These are phyloP conservation scores for Rhamphomyia laevipes DNA, from an alignment of 2,888 invertebrate genomes.

Conservation along the genomic window DNA sequence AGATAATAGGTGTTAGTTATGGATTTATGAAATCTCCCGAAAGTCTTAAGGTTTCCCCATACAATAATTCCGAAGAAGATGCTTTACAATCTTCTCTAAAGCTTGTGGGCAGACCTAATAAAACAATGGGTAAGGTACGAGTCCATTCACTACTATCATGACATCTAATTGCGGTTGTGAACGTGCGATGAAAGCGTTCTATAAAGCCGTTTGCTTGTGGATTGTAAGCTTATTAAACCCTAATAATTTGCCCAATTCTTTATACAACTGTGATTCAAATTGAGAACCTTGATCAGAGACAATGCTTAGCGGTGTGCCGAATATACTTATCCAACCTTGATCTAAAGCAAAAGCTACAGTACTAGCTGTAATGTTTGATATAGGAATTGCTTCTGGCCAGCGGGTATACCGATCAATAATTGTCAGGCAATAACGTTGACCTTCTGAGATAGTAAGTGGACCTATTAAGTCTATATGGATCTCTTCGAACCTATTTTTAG, in stretches of 20 bases:
- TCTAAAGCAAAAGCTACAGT: conserved; percentile 22
- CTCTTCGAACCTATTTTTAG: too few relatives aligned
- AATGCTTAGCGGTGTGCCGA: conserved; percentile 31
- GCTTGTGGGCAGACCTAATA: too few relatives aligned
- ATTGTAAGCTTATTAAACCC: conserved; percentile 25
- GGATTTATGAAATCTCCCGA: background rate
- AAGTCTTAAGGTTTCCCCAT: background rate
- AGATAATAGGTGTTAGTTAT: too few relatives aligned
- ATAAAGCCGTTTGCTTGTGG: conserved; percentile 31
- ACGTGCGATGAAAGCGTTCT: conserved; percentile 30
- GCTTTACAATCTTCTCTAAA: background rate
- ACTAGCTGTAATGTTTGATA: conserved; percentile 15
- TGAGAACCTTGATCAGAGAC: too few relatives aligned
- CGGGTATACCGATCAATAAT: conserved; percentile 15
- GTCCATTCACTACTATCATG: background rate
- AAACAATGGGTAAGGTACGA: too few relatives aligned
- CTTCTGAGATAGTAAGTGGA: too few relatives aligned
- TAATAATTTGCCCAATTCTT: too few relatives aligned
- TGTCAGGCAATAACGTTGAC: conserved; percentile 25
- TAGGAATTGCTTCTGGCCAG: conserved; percentile 18
- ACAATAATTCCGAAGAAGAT: background rate
- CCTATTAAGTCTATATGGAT: too few relatives aligned
- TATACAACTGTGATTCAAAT: too few relatives aligned
- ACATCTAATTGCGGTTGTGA: conserved; percentile 20
- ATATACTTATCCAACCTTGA: conserved; percentile 30